Evolutionary conservation across 2,888 invertebrate species (phyloP).

Genomic region (Amphipoea lucens): DNA sequence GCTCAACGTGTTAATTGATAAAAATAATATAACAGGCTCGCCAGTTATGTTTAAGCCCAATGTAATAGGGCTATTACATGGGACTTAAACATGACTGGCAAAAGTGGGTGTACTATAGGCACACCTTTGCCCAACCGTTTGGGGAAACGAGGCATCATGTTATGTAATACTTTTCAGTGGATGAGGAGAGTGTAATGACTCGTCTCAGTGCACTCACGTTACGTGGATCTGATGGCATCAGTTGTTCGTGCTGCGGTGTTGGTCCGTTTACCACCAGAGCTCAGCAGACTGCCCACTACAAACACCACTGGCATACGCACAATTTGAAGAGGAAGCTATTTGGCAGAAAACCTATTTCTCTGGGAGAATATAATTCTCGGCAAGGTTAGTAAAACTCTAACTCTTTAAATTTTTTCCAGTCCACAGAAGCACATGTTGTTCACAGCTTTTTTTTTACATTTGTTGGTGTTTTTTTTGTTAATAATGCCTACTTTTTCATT

Average conservation of each 20-base stretch:
- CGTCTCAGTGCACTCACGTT: conserved; percentile 84
- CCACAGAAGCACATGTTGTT: not conserved
- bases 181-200: conserved; percentile 86
- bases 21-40: not conserved
- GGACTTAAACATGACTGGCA: too few species aligned
- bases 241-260: conserved; percentile 87
- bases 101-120: not conserved
- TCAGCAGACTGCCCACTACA: conserved; percentile 94
- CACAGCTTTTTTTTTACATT: not conserved
- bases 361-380: conserved; percentile 84
- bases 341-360: conserved; percentile 84
- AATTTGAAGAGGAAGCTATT: conserved; percentile 94
- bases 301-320: conserved; percentile 96
- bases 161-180: conserved; percentile 75
- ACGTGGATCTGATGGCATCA: conserved; percentile 80
- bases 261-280: conserved; percentile 90
- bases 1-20: not conserved
- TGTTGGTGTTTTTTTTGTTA: too few species aligned
- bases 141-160: not conserved
- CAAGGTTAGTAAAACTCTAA: conserved; percentile 73
- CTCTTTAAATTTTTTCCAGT: not conserved
- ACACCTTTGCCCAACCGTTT: not conserved
- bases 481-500: not conserved
- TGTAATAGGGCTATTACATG: too few species aligned
- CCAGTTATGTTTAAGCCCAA: too few species aligned